These are phyloP conservation scores for Ophion ventricosus DNA, from an alignment of 2,888 invertebrate species.

Conservation along the genomic window DNA sequence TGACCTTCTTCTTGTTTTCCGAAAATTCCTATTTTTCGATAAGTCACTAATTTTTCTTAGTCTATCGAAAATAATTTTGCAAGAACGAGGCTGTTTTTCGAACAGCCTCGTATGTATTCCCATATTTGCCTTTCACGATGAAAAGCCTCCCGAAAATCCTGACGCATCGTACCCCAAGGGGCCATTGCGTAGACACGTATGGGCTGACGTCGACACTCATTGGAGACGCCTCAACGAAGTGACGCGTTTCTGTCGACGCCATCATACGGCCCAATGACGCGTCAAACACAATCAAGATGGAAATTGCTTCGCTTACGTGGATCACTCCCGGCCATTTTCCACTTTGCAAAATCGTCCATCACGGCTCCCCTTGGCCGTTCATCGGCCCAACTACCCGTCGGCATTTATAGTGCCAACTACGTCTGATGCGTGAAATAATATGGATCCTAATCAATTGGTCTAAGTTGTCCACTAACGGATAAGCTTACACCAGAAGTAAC, in stretches of 20 bases:
- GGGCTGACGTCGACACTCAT: slow-evolving; percentile 4
- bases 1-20: neutral
- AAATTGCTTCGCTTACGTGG: slow-evolving; percentile 77
- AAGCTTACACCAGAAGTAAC: too few species aligned
- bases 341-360: slow-evolving; percentile 78
- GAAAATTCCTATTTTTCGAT: neutral
- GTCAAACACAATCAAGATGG: slow-evolving; percentile 80
- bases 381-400: slow-evolving; percentile 78
- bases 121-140: neutral
- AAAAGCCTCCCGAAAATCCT: neutral
- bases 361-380: slow-evolving; percentile 61
- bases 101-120: neutral
- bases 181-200: neutral
- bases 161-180: neutral
- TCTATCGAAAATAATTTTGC: neutral
- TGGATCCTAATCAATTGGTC: too few species aligned
- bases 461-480: too few species aligned
- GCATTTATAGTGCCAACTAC: neutral
- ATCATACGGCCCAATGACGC: slow-evolving; percentile 80
- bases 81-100: neutral
- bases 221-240: slow-evolving; percentile 22
- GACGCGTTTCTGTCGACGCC: slow-evolving; percentile 70
- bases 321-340: slow-evolving; percentile 70
- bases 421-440: neutral
- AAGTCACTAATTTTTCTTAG: neutral